Evolutionary conservation across 2,113 vertebrate genomes (phyloP).

Genomic region (Malurus elegans): DNA sequence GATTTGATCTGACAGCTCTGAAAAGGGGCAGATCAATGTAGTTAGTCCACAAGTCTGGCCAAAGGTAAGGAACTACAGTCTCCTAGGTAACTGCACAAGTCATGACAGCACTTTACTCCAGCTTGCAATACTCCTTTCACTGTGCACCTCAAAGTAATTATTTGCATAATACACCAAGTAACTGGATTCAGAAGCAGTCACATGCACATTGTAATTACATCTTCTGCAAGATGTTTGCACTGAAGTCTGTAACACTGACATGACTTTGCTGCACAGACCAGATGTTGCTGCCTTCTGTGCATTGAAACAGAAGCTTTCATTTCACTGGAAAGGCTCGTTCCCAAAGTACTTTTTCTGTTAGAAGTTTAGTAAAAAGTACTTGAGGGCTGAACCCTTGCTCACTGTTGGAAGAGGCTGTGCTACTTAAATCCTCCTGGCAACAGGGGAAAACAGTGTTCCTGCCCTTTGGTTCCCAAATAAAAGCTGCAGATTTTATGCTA

Average conservation of each 20-base stretch:
- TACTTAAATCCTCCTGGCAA: neutral
- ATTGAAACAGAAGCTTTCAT: neutral
- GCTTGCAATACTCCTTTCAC: neutral
- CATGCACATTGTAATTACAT: neutral
- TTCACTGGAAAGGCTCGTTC: neutral
- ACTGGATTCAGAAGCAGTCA: neutral
- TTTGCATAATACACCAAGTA: neutral
- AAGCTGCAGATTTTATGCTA: neutral
- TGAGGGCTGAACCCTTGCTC: neutral
- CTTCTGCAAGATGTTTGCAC: neutral
- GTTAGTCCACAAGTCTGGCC: neutral
- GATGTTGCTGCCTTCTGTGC: neutral
- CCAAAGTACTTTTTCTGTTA: neutral
- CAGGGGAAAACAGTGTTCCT: neutral
- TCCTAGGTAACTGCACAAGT: neutral
- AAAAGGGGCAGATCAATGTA: neutral
- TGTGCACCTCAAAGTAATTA: neutral
- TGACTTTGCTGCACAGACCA: neutral
- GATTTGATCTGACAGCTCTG: conserved; percentile 93
- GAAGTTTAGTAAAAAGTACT: neutral
- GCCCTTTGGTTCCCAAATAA: neutral
- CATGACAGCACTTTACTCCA: neutral
- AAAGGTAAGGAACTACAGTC: neutral
- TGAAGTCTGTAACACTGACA: neutral
- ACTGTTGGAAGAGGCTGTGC: neutral